Evolutionary conservation across 2,113 vertebrate genomes (phyloP).

Genomic region (Dipodomys ordii): DNA sequence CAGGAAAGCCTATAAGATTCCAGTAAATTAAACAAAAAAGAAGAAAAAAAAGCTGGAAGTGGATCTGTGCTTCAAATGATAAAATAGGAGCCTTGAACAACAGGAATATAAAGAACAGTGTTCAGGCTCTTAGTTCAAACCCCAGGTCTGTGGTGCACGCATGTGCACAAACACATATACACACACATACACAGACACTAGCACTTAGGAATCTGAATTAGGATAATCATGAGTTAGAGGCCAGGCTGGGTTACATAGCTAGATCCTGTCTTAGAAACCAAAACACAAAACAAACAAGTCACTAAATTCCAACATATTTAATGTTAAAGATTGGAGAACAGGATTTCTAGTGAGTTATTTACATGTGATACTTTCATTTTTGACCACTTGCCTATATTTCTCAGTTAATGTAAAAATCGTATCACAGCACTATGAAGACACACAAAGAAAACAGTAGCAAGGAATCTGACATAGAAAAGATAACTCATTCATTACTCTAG

Average conservation of each 20-base stretch:
- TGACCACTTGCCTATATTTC: not conserved
- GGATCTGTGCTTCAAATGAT: too few species aligned
- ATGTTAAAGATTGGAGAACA: not conserved
- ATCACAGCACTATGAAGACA: not conserved
- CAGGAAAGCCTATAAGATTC: too few species aligned
- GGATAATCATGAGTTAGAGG: not conserved
- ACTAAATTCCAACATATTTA: not conserved
- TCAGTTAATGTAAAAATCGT: not conserved
- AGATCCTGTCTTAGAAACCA: not conserved
- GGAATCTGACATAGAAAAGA: not conserved
- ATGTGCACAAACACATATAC: too few species aligned
- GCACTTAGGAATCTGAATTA: not conserved
- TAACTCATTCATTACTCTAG: not conserved
- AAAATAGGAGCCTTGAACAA: too few species aligned
- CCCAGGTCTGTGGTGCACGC: too few species aligned
- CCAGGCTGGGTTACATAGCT: too few species aligned
- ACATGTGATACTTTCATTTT: not conserved
- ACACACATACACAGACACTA: too few species aligned
- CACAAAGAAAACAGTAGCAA: not conserved
- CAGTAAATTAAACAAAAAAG: too few species aligned
- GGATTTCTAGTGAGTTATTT: constrained; percentile 15
- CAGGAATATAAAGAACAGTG: too few species aligned
- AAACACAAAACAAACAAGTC: not conserved
- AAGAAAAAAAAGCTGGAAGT: too few species aligned
- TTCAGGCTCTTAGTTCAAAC: too few species aligned